Conservation (phyloP, 23 tunicate genomes). For the Corella eumyota region DNA sequence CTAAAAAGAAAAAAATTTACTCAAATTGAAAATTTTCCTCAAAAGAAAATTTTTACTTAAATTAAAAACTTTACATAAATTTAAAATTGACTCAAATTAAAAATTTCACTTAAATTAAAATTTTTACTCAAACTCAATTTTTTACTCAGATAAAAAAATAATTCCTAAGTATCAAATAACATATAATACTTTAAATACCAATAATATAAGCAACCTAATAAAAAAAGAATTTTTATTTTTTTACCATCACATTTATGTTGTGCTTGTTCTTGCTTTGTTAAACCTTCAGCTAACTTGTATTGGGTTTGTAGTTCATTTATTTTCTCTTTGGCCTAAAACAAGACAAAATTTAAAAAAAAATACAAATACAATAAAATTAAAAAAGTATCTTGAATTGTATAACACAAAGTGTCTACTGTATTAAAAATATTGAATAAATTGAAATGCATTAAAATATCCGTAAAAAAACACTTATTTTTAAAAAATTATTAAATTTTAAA, state of each 20-base stretch:
- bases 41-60: not conserved
- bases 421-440: too few relatives aligned
- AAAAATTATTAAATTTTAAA: not conserved
- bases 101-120: not conserved
- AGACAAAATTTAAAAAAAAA: too few relatives aligned
- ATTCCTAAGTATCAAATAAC: not conserved
- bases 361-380: too few relatives aligned
- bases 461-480: too few relatives aligned
- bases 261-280: not conserved
- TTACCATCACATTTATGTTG: constrained; percentile 1
- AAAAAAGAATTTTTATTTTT: too few relatives aligned
- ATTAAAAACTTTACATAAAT: not conserved
- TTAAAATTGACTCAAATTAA: not conserved
- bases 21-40: not conserved
- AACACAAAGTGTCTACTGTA: not conserved
- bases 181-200: too few relatives aligned
- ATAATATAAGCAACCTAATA: too few relatives aligned
- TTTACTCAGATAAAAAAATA: not conserved
- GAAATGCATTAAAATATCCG: too few relatives aligned
- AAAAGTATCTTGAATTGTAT: too few relatives aligned
- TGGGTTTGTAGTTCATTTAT: constrained; percentile 42
- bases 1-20: constrained; percentile 7
- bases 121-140: not conserved
- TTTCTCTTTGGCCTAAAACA: constrained; percentile 32
- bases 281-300: constrained; percentile 19